Base-by-base conservation (phyloP, 2,888 invertebrate genomes). In the Ophion obscuratus region DNA sequence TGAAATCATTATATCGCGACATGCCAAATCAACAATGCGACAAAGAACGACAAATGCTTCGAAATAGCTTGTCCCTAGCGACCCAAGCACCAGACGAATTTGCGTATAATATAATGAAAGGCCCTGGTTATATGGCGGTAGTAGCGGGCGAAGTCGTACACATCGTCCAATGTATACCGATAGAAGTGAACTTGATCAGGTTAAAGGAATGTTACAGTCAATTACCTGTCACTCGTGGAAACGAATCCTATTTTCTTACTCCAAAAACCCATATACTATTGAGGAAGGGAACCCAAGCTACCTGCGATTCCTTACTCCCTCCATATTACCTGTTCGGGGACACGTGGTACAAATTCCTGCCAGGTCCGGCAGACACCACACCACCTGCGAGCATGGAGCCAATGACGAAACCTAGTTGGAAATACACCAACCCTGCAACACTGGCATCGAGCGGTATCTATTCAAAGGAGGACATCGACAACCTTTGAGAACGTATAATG, bases 91-190 rank as follows among this genome's bases (percentile, higher is more conserved):
- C 75, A 1, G 67, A 68, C 31, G 40, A 67, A 57, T 67, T 78
- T 17, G 73, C 78, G 0, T 68, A 66, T 11, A 27, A 57, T n/a
- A 67, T 90, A 0, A 89, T 89, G 82, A 81, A 88, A 6, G 64
- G 85, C 74, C 83, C 1, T 4, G 90, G 89, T 2, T 87, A 88
- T 70, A 83, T 88, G 4, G 89, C 87, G 4, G 47, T 83, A 59
- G 84, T 87, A n/a, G 73, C 82, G 61, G 90, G 89, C 24, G 89
- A 89, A 77, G 87, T 81, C 0, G 40, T 91, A 0, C 90, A 66
- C 20, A 76, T 75, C 5, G 27, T 75, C 5, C 44, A 75, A 47
- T 64, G 74, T 40, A 44, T 75, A 47, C 31, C 62, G 4, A 64
- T 53, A 11, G 31, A 64, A 24, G 62, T 64, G 2, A 64, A 74